Conservation (phyloP, 2,113 vertebrate genomes). For the Aegotheles bennettii region DNA sequence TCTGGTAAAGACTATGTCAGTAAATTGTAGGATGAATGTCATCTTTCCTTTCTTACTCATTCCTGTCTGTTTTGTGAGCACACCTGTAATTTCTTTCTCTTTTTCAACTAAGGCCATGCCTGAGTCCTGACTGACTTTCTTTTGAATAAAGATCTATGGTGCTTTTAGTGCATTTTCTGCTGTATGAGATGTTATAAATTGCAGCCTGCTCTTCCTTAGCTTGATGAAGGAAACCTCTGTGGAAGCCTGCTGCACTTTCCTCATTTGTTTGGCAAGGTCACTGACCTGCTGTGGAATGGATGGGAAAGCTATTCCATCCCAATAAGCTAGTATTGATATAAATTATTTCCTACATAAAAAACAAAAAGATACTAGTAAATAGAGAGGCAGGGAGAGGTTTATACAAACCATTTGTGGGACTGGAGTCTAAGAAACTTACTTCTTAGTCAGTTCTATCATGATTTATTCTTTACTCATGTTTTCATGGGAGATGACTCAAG, state of each 20-base stretch:
- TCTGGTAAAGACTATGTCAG: neutral
- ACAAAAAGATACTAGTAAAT: neutral
- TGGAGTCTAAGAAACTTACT: neutral
- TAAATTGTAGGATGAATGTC: neutral
- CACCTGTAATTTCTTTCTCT: neutral
- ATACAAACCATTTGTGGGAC: neutral
- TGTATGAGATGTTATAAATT: neutral
- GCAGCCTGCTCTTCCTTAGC: neutral
- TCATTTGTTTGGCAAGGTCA: neutral
- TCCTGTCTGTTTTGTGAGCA: neutral
- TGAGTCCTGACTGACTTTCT: neutral
- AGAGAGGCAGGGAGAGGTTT: neutral
- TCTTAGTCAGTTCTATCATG: neutral
- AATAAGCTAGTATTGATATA: neutral
- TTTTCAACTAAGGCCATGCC: neutral
- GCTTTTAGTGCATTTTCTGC: neutral
- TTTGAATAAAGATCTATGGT: neutral
- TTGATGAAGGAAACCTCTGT: neutral
- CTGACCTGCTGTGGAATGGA: neutral
- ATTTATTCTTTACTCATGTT: accelerated
- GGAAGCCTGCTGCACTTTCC: neutral
- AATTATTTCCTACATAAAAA: neutral
- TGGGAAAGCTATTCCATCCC: neutral
- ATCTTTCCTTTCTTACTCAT: neutral
- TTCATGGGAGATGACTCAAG: neutral